A percentile compares a stretch with the other conserved stretches of the same genome.
Conservation (phyloP, 2,113 vertebrate genomes). For the Todiramphus chloris region DNA sequence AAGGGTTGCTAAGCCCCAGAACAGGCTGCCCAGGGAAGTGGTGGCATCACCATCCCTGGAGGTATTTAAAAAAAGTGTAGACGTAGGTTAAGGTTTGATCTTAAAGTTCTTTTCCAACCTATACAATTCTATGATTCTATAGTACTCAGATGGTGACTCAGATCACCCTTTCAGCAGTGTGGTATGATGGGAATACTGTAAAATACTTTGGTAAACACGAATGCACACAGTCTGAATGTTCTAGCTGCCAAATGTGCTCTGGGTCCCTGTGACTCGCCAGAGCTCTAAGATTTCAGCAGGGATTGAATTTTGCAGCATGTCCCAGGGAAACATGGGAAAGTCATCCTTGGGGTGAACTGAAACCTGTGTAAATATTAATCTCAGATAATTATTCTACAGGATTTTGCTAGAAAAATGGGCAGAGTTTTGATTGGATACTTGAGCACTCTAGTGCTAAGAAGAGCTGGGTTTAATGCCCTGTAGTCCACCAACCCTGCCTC, state of each 20-base stretch:
- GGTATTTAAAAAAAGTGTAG: neutral
- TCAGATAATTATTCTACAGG: neutral
- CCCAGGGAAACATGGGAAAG: neutral
- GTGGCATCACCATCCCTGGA: neutral
- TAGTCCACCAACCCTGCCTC: neutral
- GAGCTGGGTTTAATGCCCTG: neutral
- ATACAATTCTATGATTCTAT: neutral
- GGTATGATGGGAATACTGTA: neutral
- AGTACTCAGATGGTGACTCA: neutral
- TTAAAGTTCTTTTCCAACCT: neutral
- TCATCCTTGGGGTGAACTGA: neutral
- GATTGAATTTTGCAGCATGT: neutral
- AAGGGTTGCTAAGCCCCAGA: neutral
- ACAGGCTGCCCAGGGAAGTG: neutral
- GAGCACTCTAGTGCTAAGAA: neutral
- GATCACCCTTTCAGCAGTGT: neutral
- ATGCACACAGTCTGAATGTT: neutral
- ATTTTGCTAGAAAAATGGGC: neutral
- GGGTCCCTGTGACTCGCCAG: neutral
- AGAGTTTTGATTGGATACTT: neutral
- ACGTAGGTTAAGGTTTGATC: neutral
- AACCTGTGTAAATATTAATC: neutral
- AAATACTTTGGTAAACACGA: neutral
- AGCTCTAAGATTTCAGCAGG: neutral
- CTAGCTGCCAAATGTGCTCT: neutral